Percentiles rank a stretch among this genome's conserved stretches.
Conservation (phyloP, 2,113 vertebrate genomes). For the Heterocephalus glaber region DNA sequence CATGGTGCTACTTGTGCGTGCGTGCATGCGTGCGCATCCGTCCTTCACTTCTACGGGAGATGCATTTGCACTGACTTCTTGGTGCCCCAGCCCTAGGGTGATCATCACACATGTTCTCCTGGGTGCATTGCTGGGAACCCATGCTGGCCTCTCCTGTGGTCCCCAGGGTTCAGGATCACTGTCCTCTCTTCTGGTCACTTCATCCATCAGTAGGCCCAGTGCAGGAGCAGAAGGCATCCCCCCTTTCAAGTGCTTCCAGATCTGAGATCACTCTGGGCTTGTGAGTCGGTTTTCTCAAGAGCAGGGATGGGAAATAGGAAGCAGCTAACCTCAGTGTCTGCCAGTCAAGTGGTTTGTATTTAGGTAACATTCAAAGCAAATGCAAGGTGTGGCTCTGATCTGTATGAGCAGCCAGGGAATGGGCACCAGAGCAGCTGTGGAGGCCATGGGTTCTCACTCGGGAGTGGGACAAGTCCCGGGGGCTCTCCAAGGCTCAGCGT, state of each 20-base stretch:
- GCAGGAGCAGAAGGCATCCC: not conserved
- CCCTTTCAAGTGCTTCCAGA: conserved; percentile 42
- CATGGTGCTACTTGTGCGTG: not conserved
- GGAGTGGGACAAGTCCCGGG: accelerated
- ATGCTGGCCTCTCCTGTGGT: not conserved
- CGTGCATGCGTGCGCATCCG: not conserved
- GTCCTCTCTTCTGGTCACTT: conserved; percentile 38
- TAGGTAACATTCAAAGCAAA: not conserved
- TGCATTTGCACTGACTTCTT: not conserved
- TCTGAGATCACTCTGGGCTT: not conserved
- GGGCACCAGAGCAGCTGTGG: accelerated
- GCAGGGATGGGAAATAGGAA: conserved; percentile 8
- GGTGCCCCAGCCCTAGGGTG: not conserved
- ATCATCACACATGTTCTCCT: not conserved
- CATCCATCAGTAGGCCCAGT: not conserved
- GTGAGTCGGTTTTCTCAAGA: not conserved
- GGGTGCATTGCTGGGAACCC: too few relatives aligned
- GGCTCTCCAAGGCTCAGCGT: not conserved
- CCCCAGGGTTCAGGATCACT: not conserved
- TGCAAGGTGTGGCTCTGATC: not conserved
- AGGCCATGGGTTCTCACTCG: accelerated
- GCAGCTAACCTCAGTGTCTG: not conserved
- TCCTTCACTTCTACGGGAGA: not conserved
- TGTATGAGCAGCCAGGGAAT: accelerated
- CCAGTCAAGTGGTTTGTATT: not conserved